Evolutionary conservation across 2,888 invertebrate species (phyloP), one percentile per base, ranked within the genome.

Genomic region (Eupithecia subumbrata): DNA sequence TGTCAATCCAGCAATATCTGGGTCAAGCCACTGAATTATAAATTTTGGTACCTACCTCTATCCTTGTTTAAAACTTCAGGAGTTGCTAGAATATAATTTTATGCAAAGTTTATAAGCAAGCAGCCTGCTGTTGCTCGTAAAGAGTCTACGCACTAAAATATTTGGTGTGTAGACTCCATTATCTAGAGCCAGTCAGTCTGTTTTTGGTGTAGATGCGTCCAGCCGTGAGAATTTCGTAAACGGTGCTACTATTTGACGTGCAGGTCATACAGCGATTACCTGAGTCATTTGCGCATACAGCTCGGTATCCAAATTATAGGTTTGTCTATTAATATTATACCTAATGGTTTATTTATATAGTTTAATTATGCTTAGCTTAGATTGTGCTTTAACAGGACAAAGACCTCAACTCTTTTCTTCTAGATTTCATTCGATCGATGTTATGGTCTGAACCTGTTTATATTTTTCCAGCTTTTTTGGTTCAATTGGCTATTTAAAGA

Each of bases 151-250:
- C 9, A 52, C 8, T 52, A 11, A 52, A 52, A 0, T 52, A 9
- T 60, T 22, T 25, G 12, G 1, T 25, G 25, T 56, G 25, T 52
- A 22, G 12, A 56, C 22, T 52, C 45, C 45, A 9, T 11, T 11
- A 52, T 8, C 30, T 30, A 8, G n/a, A 52, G 43, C 52, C 52
- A 52, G 52, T 52, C 9, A 56, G n/a, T 56, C 71, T 64, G 76
- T 56, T 66, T 69, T 25, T n/a, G 37, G 16, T 68, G 48, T 45
- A 37, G 72, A 60, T 66, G 66, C 40, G 5, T 34, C n/a, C 52
- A 69, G 56, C 68, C 75, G 75, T 77, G 77, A 77, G 77, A 77
- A 71, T 77, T 77, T 77, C 71, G 73, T 75, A 77, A 77, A 75
- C 70, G 71, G 67, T 75, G 60, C 74, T 75, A 75, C 71, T 77